Percentiles rank a stretch among this genome's conserved stretches.
phyloP scores from a whole-genome alignment of 2,888 invertebrate species.

The Eupithecia abbreviata region DNA sequence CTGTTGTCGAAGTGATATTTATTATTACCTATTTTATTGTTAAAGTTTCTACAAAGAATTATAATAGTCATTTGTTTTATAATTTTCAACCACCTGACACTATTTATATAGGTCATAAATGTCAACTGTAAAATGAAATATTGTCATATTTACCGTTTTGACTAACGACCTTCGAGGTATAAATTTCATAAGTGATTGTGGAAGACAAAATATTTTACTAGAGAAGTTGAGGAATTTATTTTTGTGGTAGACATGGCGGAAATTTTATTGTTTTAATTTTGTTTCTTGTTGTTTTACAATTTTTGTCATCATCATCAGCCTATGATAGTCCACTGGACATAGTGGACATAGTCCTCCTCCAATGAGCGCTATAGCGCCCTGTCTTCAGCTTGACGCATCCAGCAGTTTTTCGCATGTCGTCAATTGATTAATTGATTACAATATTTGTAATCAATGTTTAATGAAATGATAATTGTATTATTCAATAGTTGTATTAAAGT shows the following conservation, averaged over 20 bases:
- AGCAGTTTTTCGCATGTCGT: no score
- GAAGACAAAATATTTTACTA: conserved; percentile 47
- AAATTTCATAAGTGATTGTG: conserved; percentile 39
- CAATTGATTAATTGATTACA: neutral
- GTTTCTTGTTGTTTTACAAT: no score
- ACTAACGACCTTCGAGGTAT: conserved; percentile 35
- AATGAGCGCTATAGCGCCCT: no score
- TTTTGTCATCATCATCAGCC: no score
- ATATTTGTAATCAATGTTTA: neutral
- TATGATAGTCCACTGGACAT: no score
- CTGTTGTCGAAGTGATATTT: conserved; percentile 54
- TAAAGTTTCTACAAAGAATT: conserved; percentile 44
- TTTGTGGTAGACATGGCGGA: conserved; percentile 7
- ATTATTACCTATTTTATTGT: conserved; percentile 51
- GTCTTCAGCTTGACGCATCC: no score
- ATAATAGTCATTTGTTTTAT: conserved; percentile 45
- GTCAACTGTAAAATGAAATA: conserved; percentile 41
- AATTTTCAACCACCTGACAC: conserved; percentile 33
- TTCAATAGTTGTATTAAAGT: neutral
- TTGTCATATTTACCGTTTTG: conserved; percentile 45
- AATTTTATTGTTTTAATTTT: conserved; percentile 12
- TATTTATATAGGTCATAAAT: conserved; percentile 43
- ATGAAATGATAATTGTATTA: neutral
- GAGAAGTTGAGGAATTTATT: conserved; percentile 17
- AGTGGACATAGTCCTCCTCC: no score